phyloP scores from a whole-genome alignment of 2,113 vertebrate genomes.

The Camarhynchus parvulus region DNA sequence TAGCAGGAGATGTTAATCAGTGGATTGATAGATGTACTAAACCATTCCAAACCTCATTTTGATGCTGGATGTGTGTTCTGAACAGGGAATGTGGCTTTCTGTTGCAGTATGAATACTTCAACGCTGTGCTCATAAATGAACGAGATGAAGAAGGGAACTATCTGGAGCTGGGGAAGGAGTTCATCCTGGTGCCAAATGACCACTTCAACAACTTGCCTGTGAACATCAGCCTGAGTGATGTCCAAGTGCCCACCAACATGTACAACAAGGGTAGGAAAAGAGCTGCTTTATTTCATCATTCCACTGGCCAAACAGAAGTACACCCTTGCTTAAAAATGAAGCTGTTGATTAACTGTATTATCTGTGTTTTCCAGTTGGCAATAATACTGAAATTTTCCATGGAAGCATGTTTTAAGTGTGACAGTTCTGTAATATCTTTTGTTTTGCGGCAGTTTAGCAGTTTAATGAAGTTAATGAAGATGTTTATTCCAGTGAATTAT shows the following conservation, averaged over 20 bases:
- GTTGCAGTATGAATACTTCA: slow-evolving; percentile 97
- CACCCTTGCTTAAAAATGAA: background rate
- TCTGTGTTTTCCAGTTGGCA: background rate
- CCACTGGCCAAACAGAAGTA: background rate
- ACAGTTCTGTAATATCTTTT: background rate
- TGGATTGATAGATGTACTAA: background rate
- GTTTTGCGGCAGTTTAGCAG: background rate
- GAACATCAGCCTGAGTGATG: slow-evolving; percentile 95
- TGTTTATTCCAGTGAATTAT: background rate
- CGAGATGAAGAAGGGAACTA: slow-evolving; percentile 91
- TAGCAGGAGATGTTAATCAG: background rate
- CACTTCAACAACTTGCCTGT: slow-evolving; percentile 98
- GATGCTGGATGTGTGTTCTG: background rate
- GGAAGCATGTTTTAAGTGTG: background rate
- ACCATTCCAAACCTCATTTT: background rate
- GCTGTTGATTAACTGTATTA: background rate
- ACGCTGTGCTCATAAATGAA: slow-evolving; percentile 96
- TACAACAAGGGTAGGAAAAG: slow-evolving; percentile 91
- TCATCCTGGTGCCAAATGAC: slow-evolving; percentile 94
- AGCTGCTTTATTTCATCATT: background rate
- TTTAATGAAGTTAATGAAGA: background rate
- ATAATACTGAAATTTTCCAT: background rate
- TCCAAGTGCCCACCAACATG: slow-evolving; percentile 99
- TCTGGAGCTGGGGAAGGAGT: slow-evolving; percentile 93
- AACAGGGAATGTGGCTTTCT: slow-evolving; percentile 12